phyloP scores from a whole-genome alignment of 2,888 invertebrate species.

The Agrochola litura region DNA sequence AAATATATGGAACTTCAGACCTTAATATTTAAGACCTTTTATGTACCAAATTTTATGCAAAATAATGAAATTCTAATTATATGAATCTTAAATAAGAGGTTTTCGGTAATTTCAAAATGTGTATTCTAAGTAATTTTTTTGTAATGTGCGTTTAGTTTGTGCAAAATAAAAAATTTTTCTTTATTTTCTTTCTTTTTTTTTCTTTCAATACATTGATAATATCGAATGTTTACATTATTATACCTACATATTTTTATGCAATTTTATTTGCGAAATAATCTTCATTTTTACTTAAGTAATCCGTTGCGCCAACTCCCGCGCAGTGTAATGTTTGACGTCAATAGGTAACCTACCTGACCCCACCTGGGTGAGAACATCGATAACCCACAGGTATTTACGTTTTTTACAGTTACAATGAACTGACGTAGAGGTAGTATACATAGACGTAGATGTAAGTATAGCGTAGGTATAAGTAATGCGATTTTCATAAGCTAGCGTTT shows the following conservation, averaged over 20 bases:
- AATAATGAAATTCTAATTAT: no score
- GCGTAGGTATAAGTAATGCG: background rate
- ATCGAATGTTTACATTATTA: background rate
- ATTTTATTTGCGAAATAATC: constrained; percentile 1
- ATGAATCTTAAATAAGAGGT: no score
- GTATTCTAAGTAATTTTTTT: no score
- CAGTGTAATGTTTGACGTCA: constrained; percentile 45
- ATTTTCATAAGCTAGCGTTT: background rate
- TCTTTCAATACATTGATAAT: no score
- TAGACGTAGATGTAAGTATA: background rate
- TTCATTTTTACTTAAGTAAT: background rate
- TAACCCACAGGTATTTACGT: background rate
- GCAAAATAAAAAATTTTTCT: no score
- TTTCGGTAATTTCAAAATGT: no score
- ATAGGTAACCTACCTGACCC: constrained; percentile 12
- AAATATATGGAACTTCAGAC: no score
- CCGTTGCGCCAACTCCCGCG: background rate
- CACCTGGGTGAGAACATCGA: constrained; percentile 15
- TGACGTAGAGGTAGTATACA: no score
- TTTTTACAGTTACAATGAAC: background rate
- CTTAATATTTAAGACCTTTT: no score
- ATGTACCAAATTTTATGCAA: no score
- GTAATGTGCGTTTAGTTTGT: no score
- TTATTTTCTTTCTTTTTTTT: no score
- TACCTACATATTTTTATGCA: background rate